Percentiles rank a stretch among this genome's conserved stretches.
These are phyloP conservation scores for Murina feae DNA, from an alignment of 2,113 vertebrate species.

Conservation along the genomic window DNA sequence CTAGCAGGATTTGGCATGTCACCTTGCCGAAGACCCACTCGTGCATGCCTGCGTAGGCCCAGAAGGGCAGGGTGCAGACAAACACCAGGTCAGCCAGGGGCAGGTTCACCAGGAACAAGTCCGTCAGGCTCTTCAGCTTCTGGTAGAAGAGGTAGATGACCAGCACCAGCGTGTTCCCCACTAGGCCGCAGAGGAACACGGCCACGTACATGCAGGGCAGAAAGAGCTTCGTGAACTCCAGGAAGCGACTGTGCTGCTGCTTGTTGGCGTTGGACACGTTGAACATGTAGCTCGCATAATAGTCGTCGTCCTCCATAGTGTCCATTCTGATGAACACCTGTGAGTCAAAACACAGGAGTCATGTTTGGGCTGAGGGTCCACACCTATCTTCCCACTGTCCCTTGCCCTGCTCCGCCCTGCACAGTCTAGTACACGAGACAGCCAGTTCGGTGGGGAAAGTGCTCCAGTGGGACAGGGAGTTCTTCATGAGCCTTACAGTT, in stretches of 20 bases:
- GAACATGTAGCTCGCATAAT: rapidly evolving
- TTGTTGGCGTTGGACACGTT: not conserved
- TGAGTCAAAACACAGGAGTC: not conserved
- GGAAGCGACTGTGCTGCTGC: not conserved
- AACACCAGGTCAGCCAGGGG: slow-evolving; percentile 78
- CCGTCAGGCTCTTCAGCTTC: slow-evolving; percentile 71
- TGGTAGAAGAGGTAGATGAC: slow-evolving; percentile 66
- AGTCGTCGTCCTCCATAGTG: not conserved
- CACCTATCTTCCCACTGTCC: not conserved
- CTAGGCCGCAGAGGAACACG: slow-evolving; percentile 70
- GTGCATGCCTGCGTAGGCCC: slow-evolving; percentile 58
- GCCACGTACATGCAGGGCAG: slow-evolving; percentile 63
- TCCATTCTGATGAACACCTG: slow-evolving; percentile 23
- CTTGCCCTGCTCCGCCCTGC: not conserved
- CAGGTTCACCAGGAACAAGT: slow-evolving; percentile 77
- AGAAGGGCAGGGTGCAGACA: slow-evolving; percentile 76
- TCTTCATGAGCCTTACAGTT: not conserved
- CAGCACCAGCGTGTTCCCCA: slow-evolving; percentile 77
- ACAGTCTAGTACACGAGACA: too few relatives aligned
- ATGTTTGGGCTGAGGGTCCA: rapidly evolving
- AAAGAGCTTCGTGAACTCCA: slow-evolving; percentile 56
- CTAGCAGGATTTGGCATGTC: slow-evolving; percentile 56
- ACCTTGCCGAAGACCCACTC: slow-evolving; percentile 65
- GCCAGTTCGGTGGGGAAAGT: too few relatives aligned
- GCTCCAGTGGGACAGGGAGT: not conserved